Evolutionary conservation across 2,888 invertebrate genomes (phyloP), one percentile per base, ranked within the genome.

Genomic region (Chrysotoxum bicinctum): DNA sequence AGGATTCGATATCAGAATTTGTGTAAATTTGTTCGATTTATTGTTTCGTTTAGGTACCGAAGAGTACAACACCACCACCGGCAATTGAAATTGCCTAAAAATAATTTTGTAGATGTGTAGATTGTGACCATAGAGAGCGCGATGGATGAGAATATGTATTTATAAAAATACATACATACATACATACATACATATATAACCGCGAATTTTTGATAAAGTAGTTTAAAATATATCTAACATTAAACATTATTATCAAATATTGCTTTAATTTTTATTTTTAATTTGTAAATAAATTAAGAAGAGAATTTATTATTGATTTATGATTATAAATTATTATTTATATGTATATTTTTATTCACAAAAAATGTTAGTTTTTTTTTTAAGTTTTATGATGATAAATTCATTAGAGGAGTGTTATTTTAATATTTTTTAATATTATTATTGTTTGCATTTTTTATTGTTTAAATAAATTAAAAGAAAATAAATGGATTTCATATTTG

Each of bases 41-140:
- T 37, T 43, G 6, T 70, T 68, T 70, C 23, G 60, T 85, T 69
- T 72, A 85, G 85, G 85, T 85, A 58, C 68, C 81, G 37, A 76
- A 62, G 45, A 62, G 50, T 76, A 68, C 84, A 62, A 60, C 58
- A 16, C 54, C 43, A 45, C 32, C 64, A 58, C 72, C 81, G 40
- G 76, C 40, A 21, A 35, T 85, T 40, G 85, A 85, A 68, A 81
- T 85, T 32, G 73, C 64, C 14, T 85, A 40, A 4, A 32, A 45
- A 50, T 21, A 19, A 50, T 50, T 35, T 26, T 21, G 21, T 40
- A 40, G 6, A 60, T 23, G 5, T n/a, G 14, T 19, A 32, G 19
- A 48, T 30, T 66, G 16, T 26, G 48, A 14, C 19, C 21, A 30
- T 26, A 40, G 7, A 16, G n/a, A 60, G 23, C 12, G 9, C 23